Base-by-base conservation (phyloP, 2,113 vertebrate genomes). In the Rhodinocichla rosea region DNA sequence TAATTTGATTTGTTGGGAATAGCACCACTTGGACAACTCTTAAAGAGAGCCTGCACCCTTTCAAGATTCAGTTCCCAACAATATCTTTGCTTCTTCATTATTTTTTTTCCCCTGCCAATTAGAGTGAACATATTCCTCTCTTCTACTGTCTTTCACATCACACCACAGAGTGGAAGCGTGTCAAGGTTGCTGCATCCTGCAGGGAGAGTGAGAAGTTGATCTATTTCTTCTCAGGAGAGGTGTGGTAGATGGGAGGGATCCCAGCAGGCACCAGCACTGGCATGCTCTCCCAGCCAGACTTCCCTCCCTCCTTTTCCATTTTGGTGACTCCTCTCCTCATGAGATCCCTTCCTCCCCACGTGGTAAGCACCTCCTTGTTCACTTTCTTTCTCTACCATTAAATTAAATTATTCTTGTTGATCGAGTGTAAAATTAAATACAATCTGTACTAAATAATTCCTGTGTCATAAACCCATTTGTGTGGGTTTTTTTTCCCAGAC, bases 401-500 rank as follows among this genome's bases (percentile, higher is more conserved):
- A 70, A 81, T 78, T 86, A 67, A 80, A 78, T 78, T 44, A 62
- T 33, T 15, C 6, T 19, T 74, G 17, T n/a, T 74, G 59, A 59
- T 37, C 45, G 60, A 86, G 11, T 65, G 40, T 27, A 71, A 94
- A 81, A 78, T 59, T 68, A 68, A 93, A 92, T 42, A 33, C 8
- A 71, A 30, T 15, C 27, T 62, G 23, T 49, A 73, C 16, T 56
- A 57, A 87, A 57, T 13, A 68, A 70, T 59, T 80, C 37, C 21
- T 37, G 20, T 44, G 3, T 24, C 2, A 1, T 45, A 67, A 90
- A 32, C 7, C 11, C 23, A 37, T 75, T 90, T 55, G 12, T 57
- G 6, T 21, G 15, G 4, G 0, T 0, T 5, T 59, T 84, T 71
- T 63, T 74, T 45, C 10, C 11, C 27, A 22, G 18, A 37, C 1